Evolutionary conservation across 2,113 vertebrate genomes (phyloP), one percentile per base, ranked within the genome.

Genomic region (Rhinopomastus cyanomelas): DNA sequence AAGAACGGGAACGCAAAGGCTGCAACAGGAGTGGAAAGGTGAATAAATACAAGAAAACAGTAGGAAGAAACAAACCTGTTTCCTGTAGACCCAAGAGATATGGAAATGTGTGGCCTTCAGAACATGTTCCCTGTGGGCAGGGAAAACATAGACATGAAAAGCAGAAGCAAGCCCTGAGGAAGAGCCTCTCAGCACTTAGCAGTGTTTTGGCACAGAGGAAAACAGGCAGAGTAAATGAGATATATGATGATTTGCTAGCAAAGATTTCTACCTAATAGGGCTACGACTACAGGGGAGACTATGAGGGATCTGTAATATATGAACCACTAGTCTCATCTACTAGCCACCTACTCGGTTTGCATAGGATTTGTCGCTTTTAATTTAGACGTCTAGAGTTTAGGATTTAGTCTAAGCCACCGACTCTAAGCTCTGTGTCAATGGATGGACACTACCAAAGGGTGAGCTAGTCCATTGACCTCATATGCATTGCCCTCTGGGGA

Each of bases 221-320:
- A 34, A n/a, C 66, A 80, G 52, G 34, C 39, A 77, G 9, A 84
- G 27, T 11, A 90, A 59, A 74, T 25, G 12, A 69, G 15, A 20
- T 13, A 22, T 6, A 26, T 4, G 7, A 64, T 20, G 3, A 30
- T 80, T 83, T 88, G 81, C 16, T 55, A 77, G 29, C 30, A n/a
- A 3, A 73, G 59, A 11, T 3, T 15, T 62, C 20, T 19, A 7
- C 0, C 0, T 30, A 59, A 51, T 7, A 71, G 4, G 5, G 10
- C 55, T 69, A 9, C 69, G 56, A 32, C 81, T 64, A 51, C 2
- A 14, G 62, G 81, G n/a, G 52, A 67, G 7, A 51, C 9, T 8
- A 8, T 55, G 27, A 69, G 6, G 16, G 76, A 48, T 32, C 32
- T 48, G 7, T 46, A 42, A 42, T 23, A 59, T 12, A 34, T 1